Conservation (phyloP, 2,888 invertebrate genomes). For the Volucella bombylans region DNA sequence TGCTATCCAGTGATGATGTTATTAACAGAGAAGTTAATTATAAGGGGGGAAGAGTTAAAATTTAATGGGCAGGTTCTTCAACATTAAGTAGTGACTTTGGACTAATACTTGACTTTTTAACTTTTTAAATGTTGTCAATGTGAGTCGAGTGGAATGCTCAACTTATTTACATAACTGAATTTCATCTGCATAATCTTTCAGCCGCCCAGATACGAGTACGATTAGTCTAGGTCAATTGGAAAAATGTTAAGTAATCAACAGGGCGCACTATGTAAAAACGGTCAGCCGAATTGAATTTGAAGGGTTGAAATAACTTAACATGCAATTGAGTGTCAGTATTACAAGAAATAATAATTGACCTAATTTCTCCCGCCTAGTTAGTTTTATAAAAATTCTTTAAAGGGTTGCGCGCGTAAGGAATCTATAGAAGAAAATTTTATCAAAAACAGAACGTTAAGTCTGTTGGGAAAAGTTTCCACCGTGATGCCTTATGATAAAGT, state of each 20-base stretch:
- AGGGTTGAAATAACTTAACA: conserved; percentile 27
- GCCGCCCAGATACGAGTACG: neutral
- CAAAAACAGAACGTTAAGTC: neutral
- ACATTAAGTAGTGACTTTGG: conserved; percentile 67
- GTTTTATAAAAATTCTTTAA: neutral
- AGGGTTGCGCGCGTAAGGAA: too few relatives aligned
- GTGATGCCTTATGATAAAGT: conserved; percentile 13
- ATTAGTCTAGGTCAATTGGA: conserved; percentile 66
- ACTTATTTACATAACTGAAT: conserved; percentile 71
- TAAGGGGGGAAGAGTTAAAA: conserved; percentile 25
- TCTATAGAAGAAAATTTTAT: neutral
- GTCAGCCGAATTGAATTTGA: conserved; percentile 25
- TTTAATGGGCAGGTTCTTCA: conserved; percentile 54
- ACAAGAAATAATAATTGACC: neutral
- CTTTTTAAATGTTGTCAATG: conserved; percentile 71
- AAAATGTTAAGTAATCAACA: conserved; percentile 42
- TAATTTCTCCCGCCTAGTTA: neutral
- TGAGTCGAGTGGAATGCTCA: conserved; percentile 72
- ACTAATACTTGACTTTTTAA: conserved; percentile 72
- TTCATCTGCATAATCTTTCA: conserved; percentile 52
- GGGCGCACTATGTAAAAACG: conserved; percentile 37
- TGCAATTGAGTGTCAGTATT: conserved; percentile 6
- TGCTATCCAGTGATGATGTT: conserved; percentile 22
- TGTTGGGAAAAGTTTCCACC: neutral
- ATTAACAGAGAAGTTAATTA: conserved; percentile 62